phyloP scores from a whole-genome alignment of 2,888 invertebrate species.

The Gibbula magus region DNA sequence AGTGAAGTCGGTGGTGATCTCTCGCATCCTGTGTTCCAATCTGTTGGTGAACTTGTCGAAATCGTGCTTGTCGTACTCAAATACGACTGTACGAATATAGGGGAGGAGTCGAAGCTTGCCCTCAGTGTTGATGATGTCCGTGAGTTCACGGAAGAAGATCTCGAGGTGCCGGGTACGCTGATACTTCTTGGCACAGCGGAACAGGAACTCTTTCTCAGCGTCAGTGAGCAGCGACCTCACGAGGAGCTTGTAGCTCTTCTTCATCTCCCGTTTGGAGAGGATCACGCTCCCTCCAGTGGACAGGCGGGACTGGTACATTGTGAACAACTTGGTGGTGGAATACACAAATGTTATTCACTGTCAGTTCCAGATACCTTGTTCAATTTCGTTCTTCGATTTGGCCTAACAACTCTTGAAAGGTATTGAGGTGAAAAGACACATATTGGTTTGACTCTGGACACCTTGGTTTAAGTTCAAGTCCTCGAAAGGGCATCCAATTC shows the following conservation, averaged over 20 bases:
- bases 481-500: too few species aligned
- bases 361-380: too few species aligned
- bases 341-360: too few species aligned
- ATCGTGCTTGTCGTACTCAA: constrained; percentile 44
- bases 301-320: not conserved
- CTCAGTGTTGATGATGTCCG: constrained; percentile 56
- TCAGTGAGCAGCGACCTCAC: constrained; percentile 40
- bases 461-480: too few species aligned
- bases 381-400: too few species aligned
- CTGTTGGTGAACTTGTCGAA: not conserved
- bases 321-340: not conserved
- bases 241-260: constrained; percentile 37
- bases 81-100: constrained; percentile 56
- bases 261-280: not conserved
- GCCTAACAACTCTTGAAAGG: too few species aligned
- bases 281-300: not conserved
- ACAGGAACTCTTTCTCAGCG: constrained; percentile 57
- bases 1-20: not conserved
- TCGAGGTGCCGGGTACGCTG: constrained; percentile 46
- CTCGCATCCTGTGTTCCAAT: not conserved
- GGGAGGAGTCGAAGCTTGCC: constrained; percentile 60
- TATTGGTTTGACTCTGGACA: too few species aligned
- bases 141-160: constrained; percentile 48
- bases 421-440: too few species aligned
- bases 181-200: constrained; percentile 56